A percentile compares a stretch with the other conserved stretches of the same genome.
These are phyloP conservation scores for Netelia inedita DNA, from an alignment of 2,888 invertebrate genomes.

Conservation along the genomic window DNA sequence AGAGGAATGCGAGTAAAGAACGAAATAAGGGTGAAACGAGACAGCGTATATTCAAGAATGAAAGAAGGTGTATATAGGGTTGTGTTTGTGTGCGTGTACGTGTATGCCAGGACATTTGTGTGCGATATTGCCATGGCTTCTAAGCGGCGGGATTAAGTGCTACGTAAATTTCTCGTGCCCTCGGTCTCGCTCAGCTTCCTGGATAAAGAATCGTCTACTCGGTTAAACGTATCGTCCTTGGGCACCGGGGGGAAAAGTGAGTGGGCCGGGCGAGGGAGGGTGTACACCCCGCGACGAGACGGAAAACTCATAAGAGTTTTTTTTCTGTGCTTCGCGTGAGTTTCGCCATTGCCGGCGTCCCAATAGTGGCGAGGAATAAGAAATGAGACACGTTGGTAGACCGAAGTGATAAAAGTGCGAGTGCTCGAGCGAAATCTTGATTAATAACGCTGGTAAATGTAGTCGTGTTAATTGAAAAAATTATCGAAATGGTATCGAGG, in stretches of 20 bases:
- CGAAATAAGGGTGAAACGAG: constrained; percentile 64
- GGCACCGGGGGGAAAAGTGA: constrained; percentile 45
- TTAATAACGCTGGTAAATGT: constrained; percentile 34
- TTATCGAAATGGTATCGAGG: background rate
- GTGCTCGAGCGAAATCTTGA: constrained; percentile 41
- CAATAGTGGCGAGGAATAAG: constrained; percentile 36
- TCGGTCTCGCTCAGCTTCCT: constrained; percentile 71
- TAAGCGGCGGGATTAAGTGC: constrained; percentile 84
- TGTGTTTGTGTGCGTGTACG: background rate
- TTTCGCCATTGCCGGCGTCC: constrained; percentile 24
- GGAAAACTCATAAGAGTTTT: constrained; percentile 47
- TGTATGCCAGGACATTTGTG: constrained; percentile 7
- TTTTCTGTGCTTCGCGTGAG: constrained; percentile 36
- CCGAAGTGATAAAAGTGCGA: constrained; percentile 43
- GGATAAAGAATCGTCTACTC: constrained; percentile 81
- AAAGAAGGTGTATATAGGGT: constrained; percentile 20
- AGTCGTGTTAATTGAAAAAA: constrained; percentile 10
- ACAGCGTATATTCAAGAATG: constrained; percentile 62
- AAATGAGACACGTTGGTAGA: constrained; percentile 33
- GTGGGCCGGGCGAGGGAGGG: constrained; percentile 29
- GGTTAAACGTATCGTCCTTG: constrained; percentile 68
- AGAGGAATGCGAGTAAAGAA: constrained; percentile 5
- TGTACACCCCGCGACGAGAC: constrained; percentile 47
- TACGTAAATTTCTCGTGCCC: constrained; percentile 82
- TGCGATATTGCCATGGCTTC: constrained; percentile 78